Evolutionary conservation across 2,888 invertebrate genomes (phyloP).

Genomic region (Lagria hirta): DNA sequence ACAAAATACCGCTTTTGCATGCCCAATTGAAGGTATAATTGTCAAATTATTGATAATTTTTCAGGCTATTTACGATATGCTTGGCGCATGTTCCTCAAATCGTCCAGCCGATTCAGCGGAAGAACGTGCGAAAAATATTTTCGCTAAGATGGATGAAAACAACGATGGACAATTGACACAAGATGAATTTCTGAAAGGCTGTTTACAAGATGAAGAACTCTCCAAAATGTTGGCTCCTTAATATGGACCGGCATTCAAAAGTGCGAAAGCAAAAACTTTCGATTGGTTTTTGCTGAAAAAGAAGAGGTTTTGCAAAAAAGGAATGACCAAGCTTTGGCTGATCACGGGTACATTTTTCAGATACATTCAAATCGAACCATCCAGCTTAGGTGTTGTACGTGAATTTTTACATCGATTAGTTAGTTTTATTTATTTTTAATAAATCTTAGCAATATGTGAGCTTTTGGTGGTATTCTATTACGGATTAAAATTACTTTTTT

Average conservation of each 20-base stretch:
- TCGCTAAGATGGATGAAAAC: conserved; percentile 99
- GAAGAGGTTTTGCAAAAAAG: conserved; percentile 5
- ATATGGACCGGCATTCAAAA: conserved; percentile 48
- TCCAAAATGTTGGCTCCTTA: conserved; percentile 94
- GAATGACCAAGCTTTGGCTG: conserved; percentile 21
- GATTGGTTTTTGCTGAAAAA: conserved; percentile 14
- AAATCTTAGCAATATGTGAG: too few species aligned
- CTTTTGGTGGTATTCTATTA: too few species aligned
- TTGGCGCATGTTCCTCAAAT: conserved; percentile 95
- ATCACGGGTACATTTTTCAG: conserved; percentile 27
- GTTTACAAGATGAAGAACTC: conserved; percentile 93
- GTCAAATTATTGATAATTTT: too few species aligned
- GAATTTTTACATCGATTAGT: conserved; percentile 23
- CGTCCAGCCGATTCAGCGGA: conserved; percentile 95
- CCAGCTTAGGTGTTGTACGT: conserved; percentile 17
- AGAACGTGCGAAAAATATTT: conserved; percentile 97
- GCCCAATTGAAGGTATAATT: too few species aligned
- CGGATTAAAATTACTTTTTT: too few species aligned
- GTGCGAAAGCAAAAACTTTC: too few species aligned
- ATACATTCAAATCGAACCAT: conserved; percentile 23
- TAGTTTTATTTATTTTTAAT: too few species aligned
- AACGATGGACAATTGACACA: conserved; percentile 97
- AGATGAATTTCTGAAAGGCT: conserved; percentile 97
- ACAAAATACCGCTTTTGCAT: too few species aligned
- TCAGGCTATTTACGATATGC: conserved; percentile 99